Base-by-base conservation (phyloP, 2,797 vertebrate genomes). In the Parambassis ranga region DNA sequence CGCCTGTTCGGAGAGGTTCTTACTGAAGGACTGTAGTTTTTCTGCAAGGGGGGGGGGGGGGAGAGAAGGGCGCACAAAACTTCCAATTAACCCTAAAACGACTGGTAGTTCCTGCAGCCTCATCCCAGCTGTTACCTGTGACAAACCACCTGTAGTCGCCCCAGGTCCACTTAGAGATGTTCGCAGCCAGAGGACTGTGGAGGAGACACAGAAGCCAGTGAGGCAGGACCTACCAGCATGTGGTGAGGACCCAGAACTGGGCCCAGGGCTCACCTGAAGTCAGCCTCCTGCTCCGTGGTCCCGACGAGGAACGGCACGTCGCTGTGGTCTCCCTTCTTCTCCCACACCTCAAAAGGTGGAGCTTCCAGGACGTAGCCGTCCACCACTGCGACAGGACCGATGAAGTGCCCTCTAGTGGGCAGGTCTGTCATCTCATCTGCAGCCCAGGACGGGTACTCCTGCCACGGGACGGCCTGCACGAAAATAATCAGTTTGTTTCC, bases 241-340 rank as follows among this genome's bases (percentile, higher is more conserved):
- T 6, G 2, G 13, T 1, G n/a, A 20, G 4, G 19, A 24, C 55
- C 4, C 20, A 10, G 52, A 53, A 49, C 1, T 4, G 32, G 49
- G 9, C 1, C 3, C n/a, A n/a, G n/a, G n/a, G n/a, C 63, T 85
- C 67, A 93, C 92, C 78, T 75, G 55, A 75, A 91, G 72, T 94
- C 92, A 0, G n/a, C 52, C 65, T 94, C 93, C 71, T 94, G 93
- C 63, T 82, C 84, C 0, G 87, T 90, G 4, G 91, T 92, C 37
- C 93, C 93, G 1, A 94, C 38, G 1, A 94, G 37, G 4, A 91
- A 88, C 0, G 93, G 92, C 23, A 94, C 89, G 3, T 94, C 91
- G 0, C 58, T 94, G 60, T 84, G 65, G 10, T 19, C 11, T 3
- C 15, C 30, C 10, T 73, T 80, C 11, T 82, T 85, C 66, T 90